Base-by-base conservation (phyloP, 2,888 invertebrate species). In the Ochlodes sylvanus region DNA sequence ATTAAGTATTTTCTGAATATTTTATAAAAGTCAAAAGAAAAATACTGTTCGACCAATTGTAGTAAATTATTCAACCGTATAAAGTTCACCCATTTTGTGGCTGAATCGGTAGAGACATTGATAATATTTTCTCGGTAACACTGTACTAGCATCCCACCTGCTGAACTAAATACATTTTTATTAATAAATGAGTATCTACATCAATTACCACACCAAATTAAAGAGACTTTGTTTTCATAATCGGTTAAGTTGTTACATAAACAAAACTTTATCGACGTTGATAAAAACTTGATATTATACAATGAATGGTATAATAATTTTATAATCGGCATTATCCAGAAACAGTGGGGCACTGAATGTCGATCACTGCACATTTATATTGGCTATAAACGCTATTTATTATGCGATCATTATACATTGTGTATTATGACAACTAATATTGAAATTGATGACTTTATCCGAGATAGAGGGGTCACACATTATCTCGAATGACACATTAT, bases 381-480 rank as follows among this genome's bases (percentile, higher is more conserved):
- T 77, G 73, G 72, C 75, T 78, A 86, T 86, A 86, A 86, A 85
- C 75, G 79, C 76, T 79, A 82, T 86, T 85, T 85, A 86, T 81
- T 85, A 76, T 80, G 79, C 73, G 68, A 72, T 72, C 77, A 74
- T 78, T 81, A 79, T 83, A 88, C 85, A 83, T 84, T 88, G 86
- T 79, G 79, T 68, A 56, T 89, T 85, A 89, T 82, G 85, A 84
- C 83, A 81, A 81, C 80, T 80, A 84, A 86, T 90, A 92, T 91
- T 92, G 88, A 92, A 87, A 92, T 87, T 87, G 85, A 92, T 90
- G 89, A 86, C 91, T 89, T 84, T 88, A 91, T 87, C 78, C 77
- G 72, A 83, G 91, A 92, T 92, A 92, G 88, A 83, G 82, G 79
- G 92, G 91, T 91, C 88, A 89, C 78, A 76, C 73, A 84, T 83